These are phyloP conservation scores for Scaptodrosophila lebanonensis DNA, from an alignment of 1,140 invertebrate genomes.

Conservation along the genomic window DNA sequence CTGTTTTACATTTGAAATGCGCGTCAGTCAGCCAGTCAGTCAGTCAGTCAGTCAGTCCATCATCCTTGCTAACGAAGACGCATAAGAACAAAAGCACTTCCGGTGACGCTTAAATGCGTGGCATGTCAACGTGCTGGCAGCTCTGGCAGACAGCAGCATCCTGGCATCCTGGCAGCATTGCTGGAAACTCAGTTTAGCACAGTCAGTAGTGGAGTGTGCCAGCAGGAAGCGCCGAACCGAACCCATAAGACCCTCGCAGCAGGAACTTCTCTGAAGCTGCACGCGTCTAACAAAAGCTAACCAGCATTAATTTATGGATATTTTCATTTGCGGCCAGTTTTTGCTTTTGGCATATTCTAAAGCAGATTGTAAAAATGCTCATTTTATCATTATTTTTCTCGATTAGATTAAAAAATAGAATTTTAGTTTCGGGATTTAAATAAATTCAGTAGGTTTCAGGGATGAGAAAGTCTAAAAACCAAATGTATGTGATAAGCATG, in stretches of 20 bases:
- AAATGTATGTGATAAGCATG: too few relatives aligned
- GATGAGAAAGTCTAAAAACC: too few relatives aligned
- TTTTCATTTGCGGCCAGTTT: too few relatives aligned
- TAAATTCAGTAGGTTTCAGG: too few relatives aligned
- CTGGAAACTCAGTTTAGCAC: constrained; percentile 3
- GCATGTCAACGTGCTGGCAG: constrained; percentile 60
- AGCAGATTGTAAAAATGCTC: too few relatives aligned
- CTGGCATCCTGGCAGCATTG: constrained; percentile 35
- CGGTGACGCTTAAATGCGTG: constrained; percentile 73
- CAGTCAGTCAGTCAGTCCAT: constrained; percentile 24
- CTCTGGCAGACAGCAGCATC: constrained; percentile 67
- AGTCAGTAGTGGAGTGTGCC: constrained; percentile 6
- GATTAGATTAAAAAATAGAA: too few relatives aligned
- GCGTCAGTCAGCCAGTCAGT: constrained; percentile 24
- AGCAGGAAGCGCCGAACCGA: constrained; percentile 37
- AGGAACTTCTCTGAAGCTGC: too few relatives aligned
- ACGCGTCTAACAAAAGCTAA: too few relatives aligned
- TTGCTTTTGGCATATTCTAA: too few relatives aligned
- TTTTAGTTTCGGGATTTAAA: too few relatives aligned
- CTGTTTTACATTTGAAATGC: constrained; percentile 46
- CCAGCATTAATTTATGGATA: constrained; percentile 1
- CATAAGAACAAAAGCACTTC: constrained; percentile 71
- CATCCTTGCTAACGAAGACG: constrained; percentile 34
- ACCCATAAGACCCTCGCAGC: constrained; percentile 33
- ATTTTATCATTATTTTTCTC: too few relatives aligned